Evolutionary conservation across 2,888 invertebrate genomes (phyloP).

Genomic region (Tiphia femorata): DNA sequence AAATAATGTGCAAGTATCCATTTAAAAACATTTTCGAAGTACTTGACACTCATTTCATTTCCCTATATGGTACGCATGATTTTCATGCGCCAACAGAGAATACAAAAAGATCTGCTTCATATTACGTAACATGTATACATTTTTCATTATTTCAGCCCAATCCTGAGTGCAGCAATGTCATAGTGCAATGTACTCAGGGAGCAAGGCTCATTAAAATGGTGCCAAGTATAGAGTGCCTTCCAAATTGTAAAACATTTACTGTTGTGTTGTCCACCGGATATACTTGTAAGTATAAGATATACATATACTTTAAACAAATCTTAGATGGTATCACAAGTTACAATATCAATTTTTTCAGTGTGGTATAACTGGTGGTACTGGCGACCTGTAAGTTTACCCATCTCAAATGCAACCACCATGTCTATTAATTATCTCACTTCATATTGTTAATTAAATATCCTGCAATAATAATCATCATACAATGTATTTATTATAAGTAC

Average conservation of each 20-base stretch:
- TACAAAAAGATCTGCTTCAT: too few relatives aligned
- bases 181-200: conserved; percentile 81
- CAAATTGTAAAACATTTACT: conserved; percentile 79
- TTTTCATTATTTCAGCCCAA: conserved; percentile 75
- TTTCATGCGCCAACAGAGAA: too few relatives aligned
- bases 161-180: conserved; percentile 86
- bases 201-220: conserved; percentile 79
- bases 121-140: too few relatives aligned
- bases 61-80: too few relatives aligned
- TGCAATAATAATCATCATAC: too few relatives aligned
- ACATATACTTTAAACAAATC: neutral
- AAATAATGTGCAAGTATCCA: too few relatives aligned
- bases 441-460: conserved; percentile 74
- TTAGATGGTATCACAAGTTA: neutral
- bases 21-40: too few relatives aligned
- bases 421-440: conserved; percentile 80
- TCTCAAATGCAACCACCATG: conserved; percentile 73
- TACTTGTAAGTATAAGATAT: conserved; percentile 77
- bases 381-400: conserved; percentile 78
- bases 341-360: conserved; percentile 69
- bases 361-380: conserved; percentile 91
- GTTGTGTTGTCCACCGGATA: conserved; percentile 78
- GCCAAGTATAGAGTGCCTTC: conserved; percentile 83
- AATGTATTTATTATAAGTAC: too few relatives aligned
- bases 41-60: too few relatives aligned